Evolutionary conservation across 2,888 invertebrate genomes (phyloP), one percentile per base, ranked within the genome.

Genomic region (Cyclophora punctaria): DNA sequence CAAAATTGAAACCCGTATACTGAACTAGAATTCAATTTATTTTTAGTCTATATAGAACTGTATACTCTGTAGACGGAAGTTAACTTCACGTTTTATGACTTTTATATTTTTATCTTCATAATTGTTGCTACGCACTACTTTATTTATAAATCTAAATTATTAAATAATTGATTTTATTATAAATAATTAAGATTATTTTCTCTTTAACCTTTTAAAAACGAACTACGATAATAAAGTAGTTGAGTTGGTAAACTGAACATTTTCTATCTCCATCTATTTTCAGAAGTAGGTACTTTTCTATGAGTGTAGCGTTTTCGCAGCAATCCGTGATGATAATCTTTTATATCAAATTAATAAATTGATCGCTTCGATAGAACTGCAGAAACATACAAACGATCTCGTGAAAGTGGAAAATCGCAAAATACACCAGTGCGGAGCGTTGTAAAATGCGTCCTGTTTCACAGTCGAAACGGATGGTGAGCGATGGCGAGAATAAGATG

Each of bases 251-350:
- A 73, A 72, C 82, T 83, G 84, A 84, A 86, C 85, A 85, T 84
- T 82, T 90, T 90, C 89, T 89, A 90, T 90, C 90, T 90, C 91
- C 91, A 90, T 91, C 91, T 91, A 91, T 91, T 91, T 91, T 91
- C 92, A 91, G 91, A 91, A 89, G 85, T 90, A 91, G 91, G 91
- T 91, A 91, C 91, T 91, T 91, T 88, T 89, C 78, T 84, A 80
- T 75, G 88, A 83, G 86, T 85, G 83, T 88, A 87, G 89, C 88
- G 88, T 89, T 88, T 89, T 89, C 85, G 90, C 90, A 90, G 91
- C 90, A 83, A 90, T 88, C 88, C 90, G 90, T 89, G 90, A 90
- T 90, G 90, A 83, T 90, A 89, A 90, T 90, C 90, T 90, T 89
- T 84, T 87, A 89, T 83, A 78, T 84, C 83, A 80, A 78, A 83